A percentile compares a stretch with the other conserved stretches of the same genome.
Evolutionary conservation across 1,140 invertebrate species (phyloP).

Genomic region (Ganaspis sp.): DNA sequence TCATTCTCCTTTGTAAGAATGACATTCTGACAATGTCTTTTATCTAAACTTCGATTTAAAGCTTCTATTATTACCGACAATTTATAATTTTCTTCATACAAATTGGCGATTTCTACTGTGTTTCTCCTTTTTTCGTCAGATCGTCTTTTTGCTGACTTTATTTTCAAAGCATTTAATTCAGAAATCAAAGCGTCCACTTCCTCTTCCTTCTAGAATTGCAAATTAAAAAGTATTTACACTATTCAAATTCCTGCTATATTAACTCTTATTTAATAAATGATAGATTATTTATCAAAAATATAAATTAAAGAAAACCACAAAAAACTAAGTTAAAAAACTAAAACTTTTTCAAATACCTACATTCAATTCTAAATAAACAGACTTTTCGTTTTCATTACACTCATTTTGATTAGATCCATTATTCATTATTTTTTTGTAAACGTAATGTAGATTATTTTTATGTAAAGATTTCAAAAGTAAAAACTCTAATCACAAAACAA

Average conservation of each 20-base stretch:
- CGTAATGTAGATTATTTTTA: too few relatives aligned
- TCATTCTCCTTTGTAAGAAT: conserved; percentile 1
- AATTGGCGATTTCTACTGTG: neutral
- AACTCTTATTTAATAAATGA: too few relatives aligned
- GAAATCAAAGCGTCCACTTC: neutral
- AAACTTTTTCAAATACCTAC: neutral
- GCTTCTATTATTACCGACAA: neutral
- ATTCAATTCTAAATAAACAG: neutral
- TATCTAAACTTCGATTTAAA: conserved; percentile 13
- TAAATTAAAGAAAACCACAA: too few relatives aligned
- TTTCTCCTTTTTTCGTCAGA: neutral
- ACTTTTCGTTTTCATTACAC: neutral
- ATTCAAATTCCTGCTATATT: too few relatives aligned
- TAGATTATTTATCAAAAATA: too few relatives aligned
- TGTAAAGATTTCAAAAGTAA: neutral
- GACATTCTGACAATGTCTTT: neutral
- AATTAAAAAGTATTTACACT: neutral
- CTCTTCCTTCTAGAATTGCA: neutral
- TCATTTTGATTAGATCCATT: neutral
- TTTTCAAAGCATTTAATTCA: neutral
- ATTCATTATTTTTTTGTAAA: neutral
- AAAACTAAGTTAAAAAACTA: too few relatives aligned
- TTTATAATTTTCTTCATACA: conserved; percentile 24
- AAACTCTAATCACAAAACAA: neutral
- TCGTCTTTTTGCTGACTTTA: neutral